phyloP scores from a whole-genome alignment of 1,140 invertebrate species.

The Drosophila arizonae region DNA sequence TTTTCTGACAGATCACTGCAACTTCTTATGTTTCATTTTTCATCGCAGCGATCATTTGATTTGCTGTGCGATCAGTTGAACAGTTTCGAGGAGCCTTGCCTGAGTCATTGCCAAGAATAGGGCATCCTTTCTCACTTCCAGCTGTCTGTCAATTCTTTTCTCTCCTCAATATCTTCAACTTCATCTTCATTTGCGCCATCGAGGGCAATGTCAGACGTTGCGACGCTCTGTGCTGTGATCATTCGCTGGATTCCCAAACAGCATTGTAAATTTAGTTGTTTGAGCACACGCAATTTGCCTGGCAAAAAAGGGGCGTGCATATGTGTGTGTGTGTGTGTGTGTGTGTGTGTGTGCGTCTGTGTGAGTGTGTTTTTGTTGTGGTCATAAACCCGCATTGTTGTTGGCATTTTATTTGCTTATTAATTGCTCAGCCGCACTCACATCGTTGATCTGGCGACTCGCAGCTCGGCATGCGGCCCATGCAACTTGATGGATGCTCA shows the following conservation, averaged over 20 bases:
- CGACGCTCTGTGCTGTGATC: conserved; percentile 10
- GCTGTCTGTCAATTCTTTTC: conserved; percentile 9
- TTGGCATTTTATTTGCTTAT: conserved; percentile 77
- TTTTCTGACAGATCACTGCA: background rate
- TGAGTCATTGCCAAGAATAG: background rate
- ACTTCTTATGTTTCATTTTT: background rate
- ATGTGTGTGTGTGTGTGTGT: too few species aligned
- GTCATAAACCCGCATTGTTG: conserved; percentile 76
- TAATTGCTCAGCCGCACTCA: conserved; percentile 55
- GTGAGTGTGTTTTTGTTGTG: conserved; percentile 37
- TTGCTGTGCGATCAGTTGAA: background rate
- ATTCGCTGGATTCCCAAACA: conserved; percentile 51
- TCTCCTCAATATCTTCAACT: too few species aligned
- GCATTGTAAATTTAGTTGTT: conserved; percentile 62
- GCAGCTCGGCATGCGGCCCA: conserved; percentile 44
- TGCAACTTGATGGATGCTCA: conserved; percentile 61
- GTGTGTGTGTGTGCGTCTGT: background rate
- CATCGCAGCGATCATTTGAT: conserved; percentile 2
- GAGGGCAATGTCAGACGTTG: conserved; percentile 14
- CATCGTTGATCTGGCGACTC: background rate
- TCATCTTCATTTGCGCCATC: conserved; percentile 12
- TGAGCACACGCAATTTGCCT: conserved; percentile 57
- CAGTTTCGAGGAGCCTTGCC: background rate
- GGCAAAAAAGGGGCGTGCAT: background rate
- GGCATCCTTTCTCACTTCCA: background rate